A percentile compares a stretch with the other conserved stretches of the same genome.
These are phyloP conservation scores for Malurus elegans DNA, from an alignment of 2,113 vertebrate species.

Conservation along the genomic window DNA sequence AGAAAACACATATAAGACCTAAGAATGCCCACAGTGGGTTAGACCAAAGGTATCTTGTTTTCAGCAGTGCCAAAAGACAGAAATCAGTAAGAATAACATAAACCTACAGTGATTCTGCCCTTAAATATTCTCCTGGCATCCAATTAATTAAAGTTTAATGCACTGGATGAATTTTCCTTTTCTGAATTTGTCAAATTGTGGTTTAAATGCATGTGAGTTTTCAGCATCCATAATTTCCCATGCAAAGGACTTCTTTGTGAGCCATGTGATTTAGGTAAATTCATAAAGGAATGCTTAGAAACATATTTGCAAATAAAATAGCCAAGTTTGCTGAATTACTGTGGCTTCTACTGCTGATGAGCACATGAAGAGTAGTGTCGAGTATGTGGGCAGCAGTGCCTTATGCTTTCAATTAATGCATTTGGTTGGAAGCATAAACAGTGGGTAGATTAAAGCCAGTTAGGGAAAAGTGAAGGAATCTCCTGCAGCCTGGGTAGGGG, in stretches of 20 bases:
- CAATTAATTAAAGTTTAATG: background rate
- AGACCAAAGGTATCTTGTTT: background rate
- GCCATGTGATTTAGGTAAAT: background rate
- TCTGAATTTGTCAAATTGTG: background rate
- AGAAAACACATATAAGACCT: background rate
- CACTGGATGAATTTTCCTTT: background rate
- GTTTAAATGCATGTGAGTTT: background rate
- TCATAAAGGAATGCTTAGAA: background rate
- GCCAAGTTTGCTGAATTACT: background rate
- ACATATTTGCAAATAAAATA: constrained; percentile 14
- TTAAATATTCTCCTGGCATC: background rate
- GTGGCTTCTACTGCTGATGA: background rate
- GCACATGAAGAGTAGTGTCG: background rate
- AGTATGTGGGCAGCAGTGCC: constrained; percentile 26
- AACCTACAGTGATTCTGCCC: background rate
- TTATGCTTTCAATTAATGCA: constrained; percentile 28
- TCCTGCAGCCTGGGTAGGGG: background rate
- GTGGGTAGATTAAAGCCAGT: background rate
- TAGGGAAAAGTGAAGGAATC: background rate
- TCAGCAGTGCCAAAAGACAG: background rate
- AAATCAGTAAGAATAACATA: background rate
- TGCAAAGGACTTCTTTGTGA: background rate
- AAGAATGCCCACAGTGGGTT: background rate
- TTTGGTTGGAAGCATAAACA: constrained; percentile 18
- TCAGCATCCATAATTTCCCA: background rate